Evolutionary conservation across 92 coral and sea anemone genomes (phyloP), one percentile per base, ranked within the genome.

Genomic region (Hydrozoanthus gracilis): DNA sequence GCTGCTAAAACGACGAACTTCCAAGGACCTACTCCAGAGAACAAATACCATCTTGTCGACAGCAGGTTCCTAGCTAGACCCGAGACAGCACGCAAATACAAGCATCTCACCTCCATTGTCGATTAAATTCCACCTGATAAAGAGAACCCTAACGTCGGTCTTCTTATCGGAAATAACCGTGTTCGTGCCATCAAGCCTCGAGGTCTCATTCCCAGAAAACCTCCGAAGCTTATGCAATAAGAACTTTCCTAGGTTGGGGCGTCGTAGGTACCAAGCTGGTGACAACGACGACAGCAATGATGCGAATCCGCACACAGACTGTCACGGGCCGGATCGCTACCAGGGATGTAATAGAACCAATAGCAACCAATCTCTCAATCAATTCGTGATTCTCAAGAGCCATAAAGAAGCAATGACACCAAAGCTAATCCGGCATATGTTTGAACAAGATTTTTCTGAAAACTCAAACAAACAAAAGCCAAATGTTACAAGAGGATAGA

Each of bases 201-300:
- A 13, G 83, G 47, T 16, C 51, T 86, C 45, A 89, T 86, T 35
- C 79, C 90, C 2, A 85, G 86, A 3, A 76, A 55, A 65, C 67
- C 87, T 86, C 87, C 39, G 90, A 90, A 48, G 90, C 86, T 4
- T 87, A 90, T 49, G 86, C 86, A 2, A 47, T 50, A 13, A 83
- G 50, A 78, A 87, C 88, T 5, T 82, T 78, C 55, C 83, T 88
- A 50, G 93, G 91, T n/a, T 91, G 94, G 92, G 94, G 94, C 47
- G 78, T 88, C 52, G 55, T 88, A 16, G 91, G 93, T 50, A 51
- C 82, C 73, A 83, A 47, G 71, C 58, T 67, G 45, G 76, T 4
- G 44, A 9, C 55, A 52, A 5, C 10, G 70, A 62, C 7, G 86
- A 83, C 77, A 72, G 39, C 16, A 55, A 72, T 16, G 76, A 71